These are phyloP conservation scores for Acanthosepion pharaonis DNA, from an alignment of 2,888 invertebrate genomes.

Conservation along the genomic window DNA sequence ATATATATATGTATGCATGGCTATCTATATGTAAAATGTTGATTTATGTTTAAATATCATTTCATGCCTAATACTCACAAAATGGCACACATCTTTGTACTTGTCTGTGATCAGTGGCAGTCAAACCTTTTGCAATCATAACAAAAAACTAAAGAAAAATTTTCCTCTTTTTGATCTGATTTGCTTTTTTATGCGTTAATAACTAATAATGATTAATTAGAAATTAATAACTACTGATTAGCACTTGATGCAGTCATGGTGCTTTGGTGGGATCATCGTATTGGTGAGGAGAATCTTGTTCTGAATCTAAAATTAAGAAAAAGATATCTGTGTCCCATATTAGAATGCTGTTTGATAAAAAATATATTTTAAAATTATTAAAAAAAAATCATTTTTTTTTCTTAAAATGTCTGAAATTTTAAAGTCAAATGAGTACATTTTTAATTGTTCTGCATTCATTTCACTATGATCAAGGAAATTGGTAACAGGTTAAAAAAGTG, in stretches of 20 bases:
- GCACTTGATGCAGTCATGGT: neutral
- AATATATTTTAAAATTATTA: neutral
- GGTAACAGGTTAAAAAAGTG: neutral
- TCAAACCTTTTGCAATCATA: too few species aligned
- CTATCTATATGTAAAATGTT: too few species aligned
- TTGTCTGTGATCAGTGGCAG: too few species aligned
- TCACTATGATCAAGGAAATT: neutral
- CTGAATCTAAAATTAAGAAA: neutral
- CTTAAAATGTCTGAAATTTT: neutral
- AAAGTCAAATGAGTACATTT: neutral
- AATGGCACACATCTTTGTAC: too few species aligned
- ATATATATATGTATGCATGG: too few species aligned
- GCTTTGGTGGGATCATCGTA: neutral
- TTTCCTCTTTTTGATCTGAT: neutral
- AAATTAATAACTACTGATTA: neutral
- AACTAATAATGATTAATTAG: neutral
- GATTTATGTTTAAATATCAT: too few species aligned
- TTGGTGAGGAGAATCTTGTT: neutral
- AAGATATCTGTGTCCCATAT: neutral
- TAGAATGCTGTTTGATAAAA: neutral
- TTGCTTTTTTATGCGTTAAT: neutral
- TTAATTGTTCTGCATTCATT: neutral
- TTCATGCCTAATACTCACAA: too few species aligned
- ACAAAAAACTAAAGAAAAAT: too few species aligned
- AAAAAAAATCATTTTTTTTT: neutral